Base-by-base conservation (phyloP, 1,140 invertebrate genomes). In the Sinonovacula constricta region DNA sequence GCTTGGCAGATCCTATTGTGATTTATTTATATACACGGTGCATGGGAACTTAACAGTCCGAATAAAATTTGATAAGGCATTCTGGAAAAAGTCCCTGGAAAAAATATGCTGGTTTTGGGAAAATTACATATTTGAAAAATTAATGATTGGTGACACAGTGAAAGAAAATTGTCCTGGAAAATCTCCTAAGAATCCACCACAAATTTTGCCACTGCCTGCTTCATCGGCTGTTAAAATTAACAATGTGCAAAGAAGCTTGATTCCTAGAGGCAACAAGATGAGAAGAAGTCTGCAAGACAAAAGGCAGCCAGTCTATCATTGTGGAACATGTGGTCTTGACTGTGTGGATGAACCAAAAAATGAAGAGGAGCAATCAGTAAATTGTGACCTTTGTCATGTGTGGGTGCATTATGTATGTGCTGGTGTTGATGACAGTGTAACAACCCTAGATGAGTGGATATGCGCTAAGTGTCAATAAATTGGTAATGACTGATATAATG, bases 371-470 rank as follows among this genome's bases (percentile, higher is more conserved):
- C 56, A 72, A 12, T 72, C 56, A 30, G 56, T 72, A n/a, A 62
- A 72, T 31, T 72, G 70, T 63, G 70, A 72, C 36, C 18, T 7
- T n/a, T 72, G 70, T 72, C 22, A 22, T 49, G 56, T 62, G 2
- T 72, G 57, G 70, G 28, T 72, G 1, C 70, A 72, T 51, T 72
- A 62, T 31, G 53, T 63, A 62, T 72, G 70, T 72, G 56, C 57
- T 22, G 59, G 59, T 49, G 70, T 71, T 14, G 34, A 36, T 30
- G 66, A 53, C n/a, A 15, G 30, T 39, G 49, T 63, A 30, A 30
- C 4, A 30, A 22, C 4, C 31, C 22, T 33, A 15, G 60, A 63
- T 30, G 31, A 30, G 31, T 63, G 60, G 60, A 28, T 28, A 12
- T 63, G 30, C 30, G 14, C 22, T 7, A 63, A 33, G 22, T 63